phyloP scores from a whole-genome alignment of 2,888 invertebrate genomes.

The Hemaris fuciformis region DNA sequence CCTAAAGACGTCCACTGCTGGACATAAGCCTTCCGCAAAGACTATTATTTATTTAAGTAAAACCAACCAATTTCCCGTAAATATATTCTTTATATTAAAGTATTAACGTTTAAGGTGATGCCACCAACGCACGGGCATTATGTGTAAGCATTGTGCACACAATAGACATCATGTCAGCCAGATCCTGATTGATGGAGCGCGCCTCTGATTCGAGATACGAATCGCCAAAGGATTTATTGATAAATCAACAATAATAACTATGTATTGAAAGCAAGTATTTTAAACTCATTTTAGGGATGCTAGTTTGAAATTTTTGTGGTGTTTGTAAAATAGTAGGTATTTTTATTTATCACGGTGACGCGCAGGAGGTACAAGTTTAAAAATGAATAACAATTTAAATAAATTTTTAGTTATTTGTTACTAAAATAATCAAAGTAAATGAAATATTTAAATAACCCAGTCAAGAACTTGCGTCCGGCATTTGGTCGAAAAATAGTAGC shows the following conservation, averaged over 20 bases:
- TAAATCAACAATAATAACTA: slow-evolving; percentile 40
- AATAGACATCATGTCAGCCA: slow-evolving; percentile 62
- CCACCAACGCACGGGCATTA: slow-evolving; percentile 62
- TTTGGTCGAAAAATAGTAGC: too few relatives aligned
- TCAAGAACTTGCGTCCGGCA: too few relatives aligned
- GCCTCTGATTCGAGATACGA: slow-evolving; percentile 40
- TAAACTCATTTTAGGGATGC: not conserved
- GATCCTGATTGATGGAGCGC: slow-evolving; percentile 72
- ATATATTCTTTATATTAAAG: not conserved
- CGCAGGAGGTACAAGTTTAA: too few relatives aligned
- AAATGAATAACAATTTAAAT: too few relatives aligned
- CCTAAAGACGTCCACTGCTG: too few relatives aligned
- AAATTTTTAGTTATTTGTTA: too few relatives aligned
- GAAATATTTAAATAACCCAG: too few relatives aligned
- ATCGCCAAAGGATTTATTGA: slow-evolving; percentile 36
- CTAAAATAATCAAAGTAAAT: too few relatives aligned
- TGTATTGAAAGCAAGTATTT: slow-evolving; percentile 38
- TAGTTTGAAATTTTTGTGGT: not conserved
- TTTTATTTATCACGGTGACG: too few relatives aligned
- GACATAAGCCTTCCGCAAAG: too few relatives aligned
- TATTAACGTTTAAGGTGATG: slow-evolving; percentile 31
- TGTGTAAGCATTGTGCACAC: slow-evolving; percentile 59
- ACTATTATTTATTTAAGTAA: not conserved
- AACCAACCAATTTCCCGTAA: not conserved
- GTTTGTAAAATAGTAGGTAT: too few relatives aligned